Base-by-base conservation (phyloP, 2,888 invertebrate genomes). In the Drosophila leonis region DNA sequence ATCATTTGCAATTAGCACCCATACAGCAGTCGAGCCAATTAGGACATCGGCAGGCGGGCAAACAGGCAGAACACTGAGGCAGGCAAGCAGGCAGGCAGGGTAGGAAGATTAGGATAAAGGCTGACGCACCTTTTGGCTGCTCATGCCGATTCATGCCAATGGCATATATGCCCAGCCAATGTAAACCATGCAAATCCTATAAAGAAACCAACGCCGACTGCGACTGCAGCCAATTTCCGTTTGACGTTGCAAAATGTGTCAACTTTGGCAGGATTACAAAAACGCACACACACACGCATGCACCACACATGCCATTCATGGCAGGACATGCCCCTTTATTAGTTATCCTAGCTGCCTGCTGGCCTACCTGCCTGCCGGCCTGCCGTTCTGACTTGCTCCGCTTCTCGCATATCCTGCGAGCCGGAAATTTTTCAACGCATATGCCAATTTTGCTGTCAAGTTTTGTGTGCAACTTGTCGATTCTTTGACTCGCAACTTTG, bases 341-440 rank as follows among this genome's bases (percentile, higher is more conserved):
- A 75, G 77, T 79, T 77, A 48, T 79, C 51, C 62, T 61, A 59
- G 65, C 71, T 69, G 75, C 35, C 65, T 51, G 51, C 44, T 20
- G 31, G 44, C 6, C 42, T 15, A 18, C 24, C 29, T 29, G 42
- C 15, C 37, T 52, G 62, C n/a, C 52, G 7, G 18, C 15, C 15
- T 12, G 18, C n/a, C 51, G 13, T 13, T 13, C 31, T 31, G 24
- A 12, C n/a, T 35, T 12, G 15, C 31, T n/a, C 41, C n/a, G 31
- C 51, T 24, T 29, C 33, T 55, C 60, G 56, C 66, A 61, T 61
- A 63, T 57, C 59, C 66, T 55, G 69, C 63, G 65, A 76, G 52
- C 70, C 77, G 82, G 77, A 80, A 74, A 85, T 85, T 82, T 83
- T 85, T 85, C 83, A 88, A 84, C 86, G 83, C 83, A 85, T 88